Evolutionary conservation across 2,888 invertebrate species (phyloP), one percentile per base, ranked within the genome.

Genomic region (Notocelia uddmanniana): DNA sequence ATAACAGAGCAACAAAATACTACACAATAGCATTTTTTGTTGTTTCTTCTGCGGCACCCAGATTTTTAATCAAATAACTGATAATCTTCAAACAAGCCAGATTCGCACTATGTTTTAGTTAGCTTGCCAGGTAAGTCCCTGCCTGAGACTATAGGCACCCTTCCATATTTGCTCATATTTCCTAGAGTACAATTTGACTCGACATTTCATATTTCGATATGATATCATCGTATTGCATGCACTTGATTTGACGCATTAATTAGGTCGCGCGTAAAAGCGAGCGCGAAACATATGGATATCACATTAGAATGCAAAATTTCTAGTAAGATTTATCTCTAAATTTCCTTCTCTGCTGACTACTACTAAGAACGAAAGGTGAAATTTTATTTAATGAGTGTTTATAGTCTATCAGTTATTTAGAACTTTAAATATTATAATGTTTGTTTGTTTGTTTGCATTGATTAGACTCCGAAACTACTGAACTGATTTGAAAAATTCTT

Each of bases 101-200:
- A n/a, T 2, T 3, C 13, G 58, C 19, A 34, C 21, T 3, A 15
- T 59, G 48, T 50, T 31, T 45, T 26, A 18, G 5, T 18, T 26
- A 18, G 18, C 19, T 11, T n/a, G 1, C 18, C 48, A 31, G 58
- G 37, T 68, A 59, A 68, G 18, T 11, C 68, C 34, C 18, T 8
- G n/a, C 23, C 2, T 15, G 8, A 37, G 5, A 37, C 23, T 59
- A 23, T 18, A 52, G 18, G 59, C 68, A 68, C 68, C 58, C 48
- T 50, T 31, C 15, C 8, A 31, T 45, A 45, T 45, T 45, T 45
- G n/a, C 45, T 45, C 45, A 45, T 13, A 37, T 37, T 45, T 6
- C 8, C n/a, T 31, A 31, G 5, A 15, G 0, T 8, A 0, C n/a
- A 45, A 45, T 45, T 45, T n/a, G n/a, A n/a, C 45, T 45, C 41